Percentiles rank a stretch among this genome's conserved stretches.
These are phyloP conservation scores for Tadarida brasiliensis DNA, from an alignment of 2,797 vertebrate species.

Conservation along the genomic window DNA sequence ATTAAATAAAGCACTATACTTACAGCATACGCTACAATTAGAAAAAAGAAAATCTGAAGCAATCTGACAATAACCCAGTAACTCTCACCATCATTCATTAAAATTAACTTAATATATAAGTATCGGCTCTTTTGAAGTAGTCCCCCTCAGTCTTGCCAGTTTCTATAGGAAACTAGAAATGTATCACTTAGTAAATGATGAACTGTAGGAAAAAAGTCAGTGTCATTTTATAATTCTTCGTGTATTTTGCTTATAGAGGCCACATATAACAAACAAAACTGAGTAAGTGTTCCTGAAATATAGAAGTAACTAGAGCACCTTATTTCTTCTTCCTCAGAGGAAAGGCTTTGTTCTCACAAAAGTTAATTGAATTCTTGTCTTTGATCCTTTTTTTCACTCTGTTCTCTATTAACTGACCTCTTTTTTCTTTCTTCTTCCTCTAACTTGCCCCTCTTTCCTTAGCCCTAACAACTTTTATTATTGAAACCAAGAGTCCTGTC, in stretches of 20 bases:
- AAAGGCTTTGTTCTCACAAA: slow-evolving; percentile 59
- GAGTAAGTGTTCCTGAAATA: slow-evolving; percentile 53
- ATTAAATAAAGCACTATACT: slow-evolving; percentile 40
- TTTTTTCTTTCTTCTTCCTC: slow-evolving; percentile 44
- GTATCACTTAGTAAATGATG: slow-evolving; percentile 6
- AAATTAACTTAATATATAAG: slow-evolving; percentile 7
- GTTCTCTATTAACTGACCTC: slow-evolving; percentile 70
- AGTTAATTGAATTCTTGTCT: slow-evolving; percentile 79
- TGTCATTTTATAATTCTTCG: slow-evolving; percentile 22
- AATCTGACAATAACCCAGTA: slow-evolving; percentile 19
- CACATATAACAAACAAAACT: slow-evolving; percentile 37
- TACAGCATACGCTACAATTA: neutral
- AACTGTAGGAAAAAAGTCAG: neutral
- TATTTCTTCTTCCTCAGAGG: slow-evolving; percentile 76
- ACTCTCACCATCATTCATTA: neutral
- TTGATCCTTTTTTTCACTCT: slow-evolving; percentile 48
- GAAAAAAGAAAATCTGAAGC: slow-evolving; percentile 1
- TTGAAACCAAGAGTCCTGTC: slow-evolving; percentile 50
- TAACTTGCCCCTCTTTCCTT: slow-evolving; percentile 57
- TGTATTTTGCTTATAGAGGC: slow-evolving; percentile 12
- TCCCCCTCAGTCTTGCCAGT: neutral
- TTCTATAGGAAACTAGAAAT: slow-evolving; percentile 15
- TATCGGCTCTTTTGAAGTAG: neutral
- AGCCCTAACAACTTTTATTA: slow-evolving; percentile 42
- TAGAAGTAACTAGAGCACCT: slow-evolving; percentile 71